Conservation (phyloP, 2,113 vertebrate species). For the Erpornis zantholeuca region DNA sequence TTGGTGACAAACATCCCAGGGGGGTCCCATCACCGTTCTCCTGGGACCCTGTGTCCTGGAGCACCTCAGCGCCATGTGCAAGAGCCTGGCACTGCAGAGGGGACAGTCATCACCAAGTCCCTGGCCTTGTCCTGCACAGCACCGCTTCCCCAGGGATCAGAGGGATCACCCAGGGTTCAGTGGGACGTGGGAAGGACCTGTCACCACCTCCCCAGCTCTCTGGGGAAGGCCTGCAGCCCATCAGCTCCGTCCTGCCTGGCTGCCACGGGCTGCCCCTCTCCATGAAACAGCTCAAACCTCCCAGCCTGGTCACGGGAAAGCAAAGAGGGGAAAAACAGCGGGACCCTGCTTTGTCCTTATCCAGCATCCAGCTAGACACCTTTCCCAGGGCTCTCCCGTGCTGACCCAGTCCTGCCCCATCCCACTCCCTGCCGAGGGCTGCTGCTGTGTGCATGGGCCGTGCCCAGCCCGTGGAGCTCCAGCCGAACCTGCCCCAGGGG, state of each 20-base stretch:
- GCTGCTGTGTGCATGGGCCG: neutral
- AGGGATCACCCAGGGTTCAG: neutral
- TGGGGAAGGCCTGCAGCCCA: neutral
- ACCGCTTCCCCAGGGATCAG: neutral
- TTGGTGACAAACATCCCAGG: neutral
- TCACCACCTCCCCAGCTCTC: neutral
- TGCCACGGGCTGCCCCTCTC: neutral
- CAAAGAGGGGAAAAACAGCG: neutral
- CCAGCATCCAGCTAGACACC: neutral
- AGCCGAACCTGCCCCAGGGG: neutral
- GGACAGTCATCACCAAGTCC: accelerated
- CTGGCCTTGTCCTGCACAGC: neutral
- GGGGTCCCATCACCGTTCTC: neutral
- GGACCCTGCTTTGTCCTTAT: neutral
- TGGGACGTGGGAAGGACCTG: neutral
- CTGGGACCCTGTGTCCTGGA: neutral
- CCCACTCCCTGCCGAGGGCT: neutral
- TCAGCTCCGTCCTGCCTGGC: neutral
- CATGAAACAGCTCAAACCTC: neutral
- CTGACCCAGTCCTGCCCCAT: neutral
- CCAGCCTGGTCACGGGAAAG: neutral
- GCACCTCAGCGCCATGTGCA: neutral
- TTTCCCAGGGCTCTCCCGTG: neutral
- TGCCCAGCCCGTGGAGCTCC: neutral
- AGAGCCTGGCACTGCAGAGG: neutral